Conservation (phyloP, 2,113 vertebrate genomes). For the Trogon surrucura region DNA sequence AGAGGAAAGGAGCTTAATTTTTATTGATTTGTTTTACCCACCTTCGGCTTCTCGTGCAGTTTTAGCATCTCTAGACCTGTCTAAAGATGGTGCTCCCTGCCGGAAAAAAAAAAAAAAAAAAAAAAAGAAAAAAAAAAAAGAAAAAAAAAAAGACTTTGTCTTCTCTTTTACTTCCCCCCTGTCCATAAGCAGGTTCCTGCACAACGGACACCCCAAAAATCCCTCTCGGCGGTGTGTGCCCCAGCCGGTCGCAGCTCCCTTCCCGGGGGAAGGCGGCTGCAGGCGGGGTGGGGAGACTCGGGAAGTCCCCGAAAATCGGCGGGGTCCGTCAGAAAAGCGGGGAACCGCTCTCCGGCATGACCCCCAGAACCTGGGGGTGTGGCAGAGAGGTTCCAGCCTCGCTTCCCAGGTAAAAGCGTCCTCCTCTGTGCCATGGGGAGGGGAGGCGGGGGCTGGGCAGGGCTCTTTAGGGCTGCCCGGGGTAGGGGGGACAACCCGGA, state of each 20-base stretch:
- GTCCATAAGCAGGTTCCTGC: not conserved
- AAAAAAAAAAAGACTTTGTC: too few relatives aligned
- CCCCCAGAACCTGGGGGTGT: too few relatives aligned
- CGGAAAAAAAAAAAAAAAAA: not conserved
- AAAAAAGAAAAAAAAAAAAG: too few relatives aligned
- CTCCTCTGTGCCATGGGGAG: not conserved
- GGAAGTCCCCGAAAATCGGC: not conserved
- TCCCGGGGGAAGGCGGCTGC: too few relatives aligned
- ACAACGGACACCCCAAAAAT: not conserved
- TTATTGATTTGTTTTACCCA: not conserved
- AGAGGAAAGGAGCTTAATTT: not conserved
- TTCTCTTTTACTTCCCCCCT: not conserved
- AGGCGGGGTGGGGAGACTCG: too few relatives aligned
- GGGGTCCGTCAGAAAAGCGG: not conserved
- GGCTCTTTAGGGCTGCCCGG: too few relatives aligned
- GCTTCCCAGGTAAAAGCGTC: not conserved
- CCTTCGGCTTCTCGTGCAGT: constrained; percentile 1
- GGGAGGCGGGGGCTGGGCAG: too few relatives aligned
- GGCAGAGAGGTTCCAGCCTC: not conserved
- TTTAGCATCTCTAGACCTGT: not conserved
- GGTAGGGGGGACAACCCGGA: not conserved
- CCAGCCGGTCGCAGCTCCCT: not conserved
- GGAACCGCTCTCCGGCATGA: not conserved
- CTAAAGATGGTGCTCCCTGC: not conserved
- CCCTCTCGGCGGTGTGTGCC: too few relatives aligned